Base-by-base conservation (phyloP, 2,888 invertebrate species). In the Ormia ochracea region DNA sequence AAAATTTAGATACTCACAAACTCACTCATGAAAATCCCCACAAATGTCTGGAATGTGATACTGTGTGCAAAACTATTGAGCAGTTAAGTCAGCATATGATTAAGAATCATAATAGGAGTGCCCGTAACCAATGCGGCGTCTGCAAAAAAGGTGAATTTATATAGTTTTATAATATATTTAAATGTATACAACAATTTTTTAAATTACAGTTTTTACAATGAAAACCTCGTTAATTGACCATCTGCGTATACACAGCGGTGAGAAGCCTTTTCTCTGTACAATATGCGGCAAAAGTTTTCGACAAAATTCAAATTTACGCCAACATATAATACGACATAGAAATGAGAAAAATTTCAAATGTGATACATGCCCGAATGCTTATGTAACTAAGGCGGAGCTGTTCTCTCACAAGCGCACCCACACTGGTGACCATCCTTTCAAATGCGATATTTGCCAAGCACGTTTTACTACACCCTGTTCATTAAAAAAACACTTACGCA, bases 381-480 rank as follows among this genome's bases (percentile, higher is more conserved):
- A 89, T 77, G 90, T 90, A 0, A 90, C 90, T 45, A 90, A 90
- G 81, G 89, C 88, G 0, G 93, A 93, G 82, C 82, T 93, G 0
- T 91, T 91, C 7, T 91, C 92, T 0, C 93, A 93, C 83, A 86
- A 85, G 0, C 90, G 92, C 0, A 92, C 91, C 50, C 93, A 93
- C 85, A 92, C 91, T 6, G 93, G 93, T 0, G 92, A 92, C 0
- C 92, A 92, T 80, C 93, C 93, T 0, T 93, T 92, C 82, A 89
- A 91, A 0, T 93, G 93, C 61, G 91, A 91, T 14, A 90, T 90
- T 5, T 93, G 93, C 48, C 90, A 90, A 0, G 89, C 91, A 9
- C 90, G 91, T 0, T 93, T 93, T 84, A 93, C 92, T 0, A 92
- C 92, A 0, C 91, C 92, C 10, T 91, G 91, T 50, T 92, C 92